A percentile compares a stretch with the other conserved stretches of the same genome.
phyloP scores from a whole-genome alignment of 1,140 invertebrate species.

The Latrodectus geometricus region DNA sequence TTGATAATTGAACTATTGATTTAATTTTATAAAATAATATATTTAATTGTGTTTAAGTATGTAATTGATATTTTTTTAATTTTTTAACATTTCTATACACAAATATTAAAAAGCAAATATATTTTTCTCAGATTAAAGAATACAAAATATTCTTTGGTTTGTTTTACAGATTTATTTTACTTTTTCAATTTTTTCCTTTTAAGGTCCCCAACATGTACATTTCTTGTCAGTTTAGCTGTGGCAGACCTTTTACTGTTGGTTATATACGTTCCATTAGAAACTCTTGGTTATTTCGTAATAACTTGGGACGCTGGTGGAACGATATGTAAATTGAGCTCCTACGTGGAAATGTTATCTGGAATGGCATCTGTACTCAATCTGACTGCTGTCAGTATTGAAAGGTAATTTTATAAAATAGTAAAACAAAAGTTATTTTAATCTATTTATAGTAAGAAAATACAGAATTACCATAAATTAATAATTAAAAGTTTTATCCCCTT shows the following conservation, averaged over 20 bases:
- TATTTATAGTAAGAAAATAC: too few species aligned
- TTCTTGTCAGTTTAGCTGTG: constrained; percentile 68
- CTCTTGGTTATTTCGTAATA: constrained; percentile 69
- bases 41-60: too few species aligned
- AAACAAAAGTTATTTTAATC: too few species aligned
- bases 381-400: constrained; percentile 69
- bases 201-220: constrained; percentile 64
- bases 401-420: constrained; percentile 64
- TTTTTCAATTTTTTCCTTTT: background rate
- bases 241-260: constrained; percentile 70
- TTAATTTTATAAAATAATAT: too few species aligned
- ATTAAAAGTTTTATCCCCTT: background rate
- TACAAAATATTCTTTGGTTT: too few species aligned
- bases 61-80: too few species aligned
- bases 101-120: too few species aligned
- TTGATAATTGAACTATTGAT: too few species aligned
- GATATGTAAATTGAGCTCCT: constrained; percentile 69
- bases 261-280: constrained; percentile 70
- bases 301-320: constrained; percentile 67
- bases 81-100: too few species aligned
- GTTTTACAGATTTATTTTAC: too few species aligned
- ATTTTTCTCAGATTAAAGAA: too few species aligned
- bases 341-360: constrained; percentile 65
- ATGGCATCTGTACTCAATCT: constrained; percentile 69
- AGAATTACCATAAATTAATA: background rate